A percentile compares a stretch with the other conserved stretches of the same genome.
phyloP scores from a whole-genome alignment of 1,140 invertebrate species.

The Hyles euphorbiae region DNA sequence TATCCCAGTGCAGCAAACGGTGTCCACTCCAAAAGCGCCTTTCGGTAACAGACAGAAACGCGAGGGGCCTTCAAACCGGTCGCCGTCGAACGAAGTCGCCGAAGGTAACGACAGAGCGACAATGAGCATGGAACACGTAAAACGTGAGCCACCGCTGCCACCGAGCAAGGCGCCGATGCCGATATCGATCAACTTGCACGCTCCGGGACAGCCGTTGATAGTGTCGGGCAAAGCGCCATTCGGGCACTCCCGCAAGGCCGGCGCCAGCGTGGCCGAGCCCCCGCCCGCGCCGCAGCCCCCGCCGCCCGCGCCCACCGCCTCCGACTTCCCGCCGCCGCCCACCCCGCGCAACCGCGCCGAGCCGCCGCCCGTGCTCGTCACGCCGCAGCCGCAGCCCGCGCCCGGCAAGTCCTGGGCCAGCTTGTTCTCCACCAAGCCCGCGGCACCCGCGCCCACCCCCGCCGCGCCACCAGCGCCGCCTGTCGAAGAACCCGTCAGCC shows the following conservation, averaged over 20 bases:
- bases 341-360: slow-evolving; percentile 64
- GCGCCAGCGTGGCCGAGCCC: slow-evolving; percentile 39
- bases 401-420: slow-evolving; percentile 71
- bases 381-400: slow-evolving; percentile 51
- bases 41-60: slow-evolving; percentile 68
- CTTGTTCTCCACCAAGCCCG: slow-evolving; percentile 60
- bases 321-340: slow-evolving; percentile 71
- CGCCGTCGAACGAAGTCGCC: slow-evolving; percentile 50
- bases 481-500: slow-evolving; percentile 48
- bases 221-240: slow-evolving; percentile 69
- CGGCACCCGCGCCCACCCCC: slow-evolving; percentile 24
- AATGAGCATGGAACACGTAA: slow-evolving; percentile 37
- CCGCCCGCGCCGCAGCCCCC: slow-evolving; percentile 53
- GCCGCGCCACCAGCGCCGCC: slow-evolving; percentile 23
- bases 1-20: slow-evolving; percentile 62
- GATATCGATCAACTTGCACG: slow-evolving; percentile 56
- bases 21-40: slow-evolving; percentile 65
- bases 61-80: slow-evolving; percentile 53
- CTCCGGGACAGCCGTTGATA: slow-evolving; percentile 59
- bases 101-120: slow-evolving; percentile 38
- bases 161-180: slow-evolving; percentile 63
- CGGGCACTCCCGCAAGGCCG: slow-evolving; percentile 57
- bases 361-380: slow-evolving; percentile 38
- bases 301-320: slow-evolving; percentile 64
- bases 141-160: slow-evolving; percentile 55